Percentiles rank a stretch among this genome's conserved stretches.
phyloP scores from a whole-genome alignment of 1,140 invertebrate species.

The Bombus soroeensis region DNA sequence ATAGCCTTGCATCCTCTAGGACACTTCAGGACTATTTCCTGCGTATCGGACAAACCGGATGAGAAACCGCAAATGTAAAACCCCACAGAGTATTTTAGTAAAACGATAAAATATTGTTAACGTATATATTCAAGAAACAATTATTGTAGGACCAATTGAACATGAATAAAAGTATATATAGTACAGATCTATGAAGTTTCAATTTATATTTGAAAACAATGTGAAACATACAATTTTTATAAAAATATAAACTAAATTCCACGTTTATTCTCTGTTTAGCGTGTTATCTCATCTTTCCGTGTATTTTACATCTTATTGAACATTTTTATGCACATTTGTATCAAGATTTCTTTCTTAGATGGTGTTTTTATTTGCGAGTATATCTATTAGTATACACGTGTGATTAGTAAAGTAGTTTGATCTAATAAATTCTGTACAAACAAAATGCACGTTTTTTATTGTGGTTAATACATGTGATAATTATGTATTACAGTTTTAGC shows the following conservation, averaged over 20 bases:
- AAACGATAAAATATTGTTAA: constrained; percentile 3
- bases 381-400: background rate
- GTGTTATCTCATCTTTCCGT: background rate
- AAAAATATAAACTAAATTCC: background rate
- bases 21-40: constrained; percentile 82
- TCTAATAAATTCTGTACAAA: background rate
- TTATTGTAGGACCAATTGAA: background rate
- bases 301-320: background rate
- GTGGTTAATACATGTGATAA: background rate
- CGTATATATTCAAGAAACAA: background rate
- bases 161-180: background rate
- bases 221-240: background rate
- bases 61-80: constrained; percentile 81
- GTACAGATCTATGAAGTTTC: background rate
- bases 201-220: background rate
- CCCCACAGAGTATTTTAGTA: constrained; percentile 46
- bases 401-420: background rate
- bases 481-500: background rate
- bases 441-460: background rate
- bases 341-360: background rate
- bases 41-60: constrained; percentile 78
- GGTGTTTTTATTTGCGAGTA: background rate
- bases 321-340: background rate
- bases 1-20: constrained; percentile 81
- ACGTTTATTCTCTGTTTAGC: background rate